Base-by-base conservation (phyloP, 2,888 invertebrate genomes). In the Cyrtodaria siliqua region DNA sequence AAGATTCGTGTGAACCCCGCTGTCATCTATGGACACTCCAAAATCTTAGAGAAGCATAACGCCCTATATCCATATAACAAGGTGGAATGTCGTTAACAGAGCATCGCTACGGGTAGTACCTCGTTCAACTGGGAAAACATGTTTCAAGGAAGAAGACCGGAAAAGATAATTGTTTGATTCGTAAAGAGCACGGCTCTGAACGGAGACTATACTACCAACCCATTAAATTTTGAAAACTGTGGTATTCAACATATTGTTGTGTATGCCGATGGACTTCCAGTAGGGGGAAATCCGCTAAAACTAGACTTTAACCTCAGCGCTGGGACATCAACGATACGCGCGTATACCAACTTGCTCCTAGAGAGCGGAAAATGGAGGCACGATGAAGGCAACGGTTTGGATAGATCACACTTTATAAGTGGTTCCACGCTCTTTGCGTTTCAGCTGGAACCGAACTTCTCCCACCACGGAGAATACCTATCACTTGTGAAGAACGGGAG, bases 121-220 rank as follows among this genome's bases (percentile, higher is more conserved):
- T 67, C 52, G n/a, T 77, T 77, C 29, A 53, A 61, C 27, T 72
- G 60, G 38, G 71, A 76, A 52, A 76, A 69, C 40, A 20, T 76
- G 27, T 70, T 75, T 64, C 60, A 59, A 20, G 66, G 69, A 3
- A 47, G 61, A 18, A 60, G 62, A 55, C 62, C 76, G 9, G 59
- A 56, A 20, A 14, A 38, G 1, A 27, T 69, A 2, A 20, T 12
- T 8, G 59, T 75, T 23, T 61, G 59, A 6, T 75, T 75, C 38
- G 70, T 61, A 16, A 49, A 76, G 23, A 56, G 66, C 16, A 50
- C n/a, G 16, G 60, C 55, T 16, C 18, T 64, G 18, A 62, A 55
- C 18, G 76, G 76, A 29, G 26, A 33, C 40, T 67, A 71, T 29
- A 42, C 61, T 14, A 40, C 27, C 16, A 77, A 77, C 47, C 77